These are phyloP conservation scores for Anarrhichthys ocellatus DNA, from an alignment of 2,113 vertebrate species.

Conservation along the genomic window DNA sequence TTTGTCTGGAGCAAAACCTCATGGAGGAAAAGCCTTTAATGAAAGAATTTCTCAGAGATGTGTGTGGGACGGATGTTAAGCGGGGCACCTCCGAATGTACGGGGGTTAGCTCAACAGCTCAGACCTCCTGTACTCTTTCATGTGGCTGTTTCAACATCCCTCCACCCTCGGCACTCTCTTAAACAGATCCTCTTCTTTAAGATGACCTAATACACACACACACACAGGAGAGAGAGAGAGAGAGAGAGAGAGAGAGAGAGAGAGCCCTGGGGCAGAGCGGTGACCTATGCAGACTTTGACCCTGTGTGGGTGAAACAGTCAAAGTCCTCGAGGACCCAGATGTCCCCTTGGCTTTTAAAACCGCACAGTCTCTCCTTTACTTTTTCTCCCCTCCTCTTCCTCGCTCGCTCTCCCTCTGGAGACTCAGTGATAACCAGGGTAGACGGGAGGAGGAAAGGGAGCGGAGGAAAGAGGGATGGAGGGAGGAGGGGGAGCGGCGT, in stretches of 20 bases:
- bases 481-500: conserved; percentile 38
- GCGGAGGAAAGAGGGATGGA: conserved; percentile 68
- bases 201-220: conserved; percentile 35
- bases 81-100: conserved; percentile 41
- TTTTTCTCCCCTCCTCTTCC: conserved; percentile 53
- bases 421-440: conserved; percentile 78
- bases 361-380: conserved; percentile 52
- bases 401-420: conserved; percentile 70
- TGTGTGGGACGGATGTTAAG: conserved; percentile 55
- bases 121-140: conserved; percentile 73
- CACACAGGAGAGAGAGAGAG: too few relatives aligned
- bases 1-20: not conserved
- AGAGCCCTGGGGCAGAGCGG: conserved; percentile 32
- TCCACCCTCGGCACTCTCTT: conserved; percentile 50
- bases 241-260: too few relatives aligned
- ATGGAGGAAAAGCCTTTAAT: conserved; percentile 29
- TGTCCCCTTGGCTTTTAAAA: conserved; percentile 65
- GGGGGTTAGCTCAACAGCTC: conserved; percentile 73
- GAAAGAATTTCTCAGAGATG: conserved; percentile 26
- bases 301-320: conserved; percentile 69
- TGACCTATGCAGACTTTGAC: conserved; percentile 67
- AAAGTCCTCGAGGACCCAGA: conserved; percentile 64
- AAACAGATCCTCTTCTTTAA: conserved; percentile 71
- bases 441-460: conserved; percentile 78
- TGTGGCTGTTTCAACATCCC: conserved; percentile 67